A percentile compares a stretch with the other conserved stretches of the same genome.
Conservation (phyloP, 2,113 vertebrate genomes). For the Arvicanthis niloticus region DNA sequence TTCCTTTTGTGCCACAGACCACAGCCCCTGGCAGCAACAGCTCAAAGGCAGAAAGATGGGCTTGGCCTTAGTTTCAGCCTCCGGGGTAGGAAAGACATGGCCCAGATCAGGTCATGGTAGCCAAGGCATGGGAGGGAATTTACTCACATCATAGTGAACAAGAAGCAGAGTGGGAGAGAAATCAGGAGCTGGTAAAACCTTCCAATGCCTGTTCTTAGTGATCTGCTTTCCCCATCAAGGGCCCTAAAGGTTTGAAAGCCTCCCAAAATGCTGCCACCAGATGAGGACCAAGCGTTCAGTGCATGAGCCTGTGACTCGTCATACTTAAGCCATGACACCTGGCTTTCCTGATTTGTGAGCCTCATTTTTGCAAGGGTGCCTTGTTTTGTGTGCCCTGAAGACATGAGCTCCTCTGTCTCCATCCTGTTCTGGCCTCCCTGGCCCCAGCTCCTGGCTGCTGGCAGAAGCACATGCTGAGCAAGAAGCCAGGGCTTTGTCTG, state of each 20-base stretch:
- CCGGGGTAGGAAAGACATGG: not conserved
- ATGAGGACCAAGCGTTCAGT: not conserved
- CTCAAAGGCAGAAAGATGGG: not conserved
- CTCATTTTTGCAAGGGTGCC: slow-evolving; percentile 55
- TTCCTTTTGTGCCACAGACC: not conserved
- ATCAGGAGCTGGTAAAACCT: not conserved
- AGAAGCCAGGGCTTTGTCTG: not conserved
- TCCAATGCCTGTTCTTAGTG: not conserved
- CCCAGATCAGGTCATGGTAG: not conserved
- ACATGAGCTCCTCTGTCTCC: not conserved
- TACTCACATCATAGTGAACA: not conserved
- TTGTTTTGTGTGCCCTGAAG: slow-evolving; percentile 61
- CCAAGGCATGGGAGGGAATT: not conserved
- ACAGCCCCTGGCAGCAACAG: not conserved
- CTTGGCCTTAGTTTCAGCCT: not conserved
- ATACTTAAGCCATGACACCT: not conserved
- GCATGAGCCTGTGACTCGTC: not conserved
- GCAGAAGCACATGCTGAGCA: not conserved
- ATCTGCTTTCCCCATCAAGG: not conserved
- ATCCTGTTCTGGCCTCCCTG: not conserved
- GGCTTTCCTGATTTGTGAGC: not conserved
- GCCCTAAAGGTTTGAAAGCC: not conserved
- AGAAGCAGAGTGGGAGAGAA: not conserved
- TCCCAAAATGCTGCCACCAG: not conserved
- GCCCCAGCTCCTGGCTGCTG: slow-evolving; percentile 15